These are phyloP conservation scores for Silvanus unidentatus DNA, from an alignment of 2,888 invertebrate species.

Conservation along the genomic window DNA sequence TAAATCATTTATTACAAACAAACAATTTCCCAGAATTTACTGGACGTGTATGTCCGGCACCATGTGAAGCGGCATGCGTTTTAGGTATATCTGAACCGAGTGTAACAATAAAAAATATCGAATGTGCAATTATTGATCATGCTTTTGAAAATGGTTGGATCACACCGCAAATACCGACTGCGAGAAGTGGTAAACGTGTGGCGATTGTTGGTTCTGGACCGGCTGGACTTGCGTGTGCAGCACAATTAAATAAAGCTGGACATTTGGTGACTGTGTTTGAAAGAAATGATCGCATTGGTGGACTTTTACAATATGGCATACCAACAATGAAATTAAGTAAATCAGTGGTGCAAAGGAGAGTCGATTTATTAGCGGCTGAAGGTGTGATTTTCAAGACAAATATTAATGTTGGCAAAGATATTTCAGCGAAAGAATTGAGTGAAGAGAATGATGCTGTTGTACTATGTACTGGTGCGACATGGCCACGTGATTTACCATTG, in stretches of 20 bases:
- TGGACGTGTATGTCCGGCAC: slow-evolving; percentile 84
- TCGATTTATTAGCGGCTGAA: slow-evolving; percentile 80
- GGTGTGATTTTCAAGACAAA: slow-evolving; percentile 82
- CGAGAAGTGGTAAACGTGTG: slow-evolving; percentile 36
- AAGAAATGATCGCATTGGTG: slow-evolving; percentile 91
- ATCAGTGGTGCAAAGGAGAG: slow-evolving; percentile 82
- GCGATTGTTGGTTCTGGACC: slow-evolving; percentile 88
- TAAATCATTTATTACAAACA: slow-evolving; percentile 89
- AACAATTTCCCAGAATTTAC: slow-evolving; percentile 90
- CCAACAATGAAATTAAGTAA: slow-evolving; percentile 98
- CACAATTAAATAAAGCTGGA: slow-evolving; percentile 95
- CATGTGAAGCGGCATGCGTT: slow-evolving; percentile 98
- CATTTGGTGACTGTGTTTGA: slow-evolving; percentile 96
- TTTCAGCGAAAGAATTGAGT: slow-evolving; percentile 66
- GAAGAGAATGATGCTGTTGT: slow-evolving; percentile 77
- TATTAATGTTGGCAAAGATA: slow-evolving; percentile 85
- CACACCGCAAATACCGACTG: slow-evolving; percentile 55
- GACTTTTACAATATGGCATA: slow-evolving; percentile 94
- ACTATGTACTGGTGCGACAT: slow-evolving; percentile 90
- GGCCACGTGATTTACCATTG: slow-evolving; percentile 87
- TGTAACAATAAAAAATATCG: slow-evolving; percentile 98
- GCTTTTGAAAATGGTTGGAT: slow-evolving; percentile 97
- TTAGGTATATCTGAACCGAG: slow-evolving; percentile 88
- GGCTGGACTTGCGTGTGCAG: slow-evolving; percentile 91
- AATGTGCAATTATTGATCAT: slow-evolving; percentile 97